These are phyloP conservation scores for Pectinophora gossypiella DNA, from an alignment of 1,140 invertebrate species.

Conservation along the genomic window DNA sequence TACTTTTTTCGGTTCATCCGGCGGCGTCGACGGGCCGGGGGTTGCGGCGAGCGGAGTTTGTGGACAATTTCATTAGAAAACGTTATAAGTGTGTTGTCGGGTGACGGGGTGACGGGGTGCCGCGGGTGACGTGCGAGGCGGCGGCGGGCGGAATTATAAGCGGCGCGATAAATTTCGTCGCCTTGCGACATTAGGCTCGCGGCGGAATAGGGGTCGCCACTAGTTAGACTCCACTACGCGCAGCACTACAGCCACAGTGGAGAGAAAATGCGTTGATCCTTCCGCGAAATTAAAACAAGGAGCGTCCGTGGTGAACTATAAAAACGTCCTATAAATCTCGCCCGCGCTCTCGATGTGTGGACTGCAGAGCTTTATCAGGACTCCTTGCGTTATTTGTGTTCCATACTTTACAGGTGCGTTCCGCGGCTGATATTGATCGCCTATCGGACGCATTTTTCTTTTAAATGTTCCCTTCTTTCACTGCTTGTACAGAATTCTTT, in stretches of 20 bases:
- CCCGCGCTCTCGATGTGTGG: conserved; percentile 27
- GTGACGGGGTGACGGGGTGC: conserved; percentile 56
- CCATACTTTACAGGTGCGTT: conserved; percentile 24
- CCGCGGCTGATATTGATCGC: conserved; percentile 25
- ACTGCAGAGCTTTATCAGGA: conserved; percentile 37
- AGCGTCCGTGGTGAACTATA: conserved; percentile 48
- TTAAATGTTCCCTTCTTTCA: too few relatives aligned
- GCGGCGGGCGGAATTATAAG: conserved; percentile 58
- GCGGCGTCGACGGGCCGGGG: conserved; percentile 52
- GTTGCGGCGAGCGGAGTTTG: conserved; percentile 60
- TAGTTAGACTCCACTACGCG: conserved; percentile 32
- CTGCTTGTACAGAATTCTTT: too few relatives aligned
- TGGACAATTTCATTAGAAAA: conserved; percentile 76
- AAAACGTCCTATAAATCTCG: conserved; percentile 61
- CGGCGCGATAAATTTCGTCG: conserved; percentile 66
- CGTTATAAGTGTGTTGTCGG: conserved; percentile 65
- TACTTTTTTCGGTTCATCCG: conserved; percentile 72
- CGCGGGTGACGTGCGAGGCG: conserved; percentile 37
- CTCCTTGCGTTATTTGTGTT: conserved; percentile 37
- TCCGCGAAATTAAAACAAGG: conserved; percentile 62
- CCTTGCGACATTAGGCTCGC: conserved; percentile 60
- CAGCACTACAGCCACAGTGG: conserved; percentile 17
- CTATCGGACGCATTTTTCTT: conserved; percentile 7
- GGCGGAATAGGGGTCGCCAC: conserved; percentile 37
- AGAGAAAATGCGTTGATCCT: conserved; percentile 51